phyloP scores from a whole-genome alignment of 1,140 invertebrate species.

The Stratiolaelaps scimitus region DNA sequence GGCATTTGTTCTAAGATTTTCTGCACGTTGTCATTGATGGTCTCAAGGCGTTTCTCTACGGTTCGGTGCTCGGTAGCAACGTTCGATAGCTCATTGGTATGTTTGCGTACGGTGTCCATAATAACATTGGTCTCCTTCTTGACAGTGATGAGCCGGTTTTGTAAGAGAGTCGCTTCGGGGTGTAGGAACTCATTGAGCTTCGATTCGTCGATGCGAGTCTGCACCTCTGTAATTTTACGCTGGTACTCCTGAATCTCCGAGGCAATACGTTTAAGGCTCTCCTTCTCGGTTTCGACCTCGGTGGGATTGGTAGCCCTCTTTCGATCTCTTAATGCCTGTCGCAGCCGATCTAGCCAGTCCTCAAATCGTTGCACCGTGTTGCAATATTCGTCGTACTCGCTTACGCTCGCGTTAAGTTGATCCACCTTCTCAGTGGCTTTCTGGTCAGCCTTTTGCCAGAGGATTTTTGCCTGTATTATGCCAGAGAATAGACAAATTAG shows the following conservation, averaged over 20 bases:
- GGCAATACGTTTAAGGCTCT: slow-evolving; percentile 30
- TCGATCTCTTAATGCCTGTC: neutral
- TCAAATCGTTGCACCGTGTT: slow-evolving; percentile 8
- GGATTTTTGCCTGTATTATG: neutral
- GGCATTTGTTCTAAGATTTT: slow-evolving; percentile 14
- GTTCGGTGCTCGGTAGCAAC: neutral
- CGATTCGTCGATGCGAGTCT: slow-evolving; percentile 16
- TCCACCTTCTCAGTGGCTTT: slow-evolving; percentile 5
- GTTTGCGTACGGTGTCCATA: slow-evolving; percentile 13
- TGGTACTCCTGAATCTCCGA: slow-evolving; percentile 32
- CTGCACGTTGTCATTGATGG: slow-evolving; percentile 10
- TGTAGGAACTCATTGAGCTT: slow-evolving; percentile 21
- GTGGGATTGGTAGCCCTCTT: slow-evolving; percentile 16
- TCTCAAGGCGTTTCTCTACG: slow-evolving; percentile 12
- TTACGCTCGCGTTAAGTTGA: neutral
- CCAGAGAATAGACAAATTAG: neutral
- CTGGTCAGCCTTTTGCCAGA: slow-evolving; percentile 13
- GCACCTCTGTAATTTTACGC: slow-evolving; percentile 3
- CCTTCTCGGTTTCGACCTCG: slow-evolving; percentile 30
- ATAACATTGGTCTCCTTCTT: slow-evolving; percentile 13
- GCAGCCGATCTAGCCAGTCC: slow-evolving; percentile 4
- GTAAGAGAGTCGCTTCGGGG: slow-evolving; percentile 7
- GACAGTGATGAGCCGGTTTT: slow-evolving; percentile 8
- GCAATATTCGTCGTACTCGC: neutral
- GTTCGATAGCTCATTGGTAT: slow-evolving; percentile 9